A percentile compares a stretch with the other conserved stretches of the same genome.
Evolutionary conservation across 2,797 vertebrate genomes (phyloP).

Genomic region (Gephyroberyx darwinii): DNA sequence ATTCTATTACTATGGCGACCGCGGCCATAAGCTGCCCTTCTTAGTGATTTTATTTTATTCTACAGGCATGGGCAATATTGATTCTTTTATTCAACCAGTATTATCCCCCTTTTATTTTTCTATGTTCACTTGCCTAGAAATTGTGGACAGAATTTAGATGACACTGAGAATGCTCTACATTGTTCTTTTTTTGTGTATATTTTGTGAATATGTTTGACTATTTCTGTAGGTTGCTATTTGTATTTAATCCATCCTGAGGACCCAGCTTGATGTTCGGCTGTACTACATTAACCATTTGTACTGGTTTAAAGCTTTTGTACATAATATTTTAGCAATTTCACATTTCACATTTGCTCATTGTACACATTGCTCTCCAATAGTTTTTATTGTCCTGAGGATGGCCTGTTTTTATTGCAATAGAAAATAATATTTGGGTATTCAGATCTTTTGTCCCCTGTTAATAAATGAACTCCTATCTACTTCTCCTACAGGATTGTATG

Average conservation of each 20-base stretch:
- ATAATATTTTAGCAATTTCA: conserved; percentile 23
- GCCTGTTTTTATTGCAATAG: conserved; percentile 47
- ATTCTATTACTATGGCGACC: conserved; percentile 46
- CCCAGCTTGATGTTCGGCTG: conserved; percentile 51
- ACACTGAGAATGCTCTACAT: conserved; percentile 56
- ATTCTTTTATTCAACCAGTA: conserved; percentile 34
- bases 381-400: conserved; percentile 34
- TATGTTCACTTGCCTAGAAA: conserved; percentile 36
- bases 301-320: conserved; percentile 50
- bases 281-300: conserved; percentile 37
- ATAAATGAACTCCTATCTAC: conserved; percentile 45
- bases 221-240: conserved; percentile 55
- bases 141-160: conserved; percentile 43
- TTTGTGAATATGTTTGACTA: conserved; percentile 63
- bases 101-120: conserved; percentile 22
- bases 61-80: conserved; percentile 46
- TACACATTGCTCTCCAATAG: conserved; percentile 35
- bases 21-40: conserved; percentile 39
- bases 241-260: conserved; percentile 46
- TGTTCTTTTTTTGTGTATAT: conserved; percentile 56
- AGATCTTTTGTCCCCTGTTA: conserved; percentile 46
- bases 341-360: conserved; percentile 37
- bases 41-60: conserved; percentile 23
- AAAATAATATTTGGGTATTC: conserved; percentile 56
- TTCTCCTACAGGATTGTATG: conserved; percentile 62